Evolutionary conservation across 2,797 vertebrate genomes (phyloP).

Genomic region (Pygocentrus nattereri): DNA sequence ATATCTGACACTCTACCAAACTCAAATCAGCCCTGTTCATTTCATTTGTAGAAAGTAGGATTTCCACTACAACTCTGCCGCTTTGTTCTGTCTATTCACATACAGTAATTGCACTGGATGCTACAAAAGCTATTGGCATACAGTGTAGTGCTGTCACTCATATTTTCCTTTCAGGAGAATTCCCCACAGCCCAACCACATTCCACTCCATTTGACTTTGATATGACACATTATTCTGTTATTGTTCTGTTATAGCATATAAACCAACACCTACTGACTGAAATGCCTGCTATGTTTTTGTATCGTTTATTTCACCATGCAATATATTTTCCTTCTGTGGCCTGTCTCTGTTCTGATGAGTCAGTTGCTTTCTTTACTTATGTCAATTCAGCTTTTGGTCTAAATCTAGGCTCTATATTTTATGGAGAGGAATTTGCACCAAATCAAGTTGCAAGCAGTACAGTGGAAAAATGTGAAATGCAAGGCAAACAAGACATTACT

Average conservation of each 20-base stretch:
- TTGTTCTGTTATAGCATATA: neutral
- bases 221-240: conserved; percentile 2
- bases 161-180: neutral
- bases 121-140: conserved; percentile 3
- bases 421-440: neutral
- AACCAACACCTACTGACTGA: conserved; percentile 10
- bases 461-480: too few species aligned
- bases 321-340: neutral
- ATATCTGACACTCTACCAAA: neutral
- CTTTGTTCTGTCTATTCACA: neutral
- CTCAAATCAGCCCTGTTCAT: neutral
- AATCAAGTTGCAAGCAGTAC: neutral
- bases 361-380: neutral
- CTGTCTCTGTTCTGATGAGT: neutral
- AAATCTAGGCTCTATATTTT: neutral
- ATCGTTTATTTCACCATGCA: neutral
- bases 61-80: neutral
- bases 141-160: conserved; percentile 7
- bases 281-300: neutral
- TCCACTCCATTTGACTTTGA: conserved; percentile 11
- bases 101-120: neutral
- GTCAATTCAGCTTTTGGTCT: neutral
- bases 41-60: neutral
- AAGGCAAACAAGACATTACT: too few species aligned
- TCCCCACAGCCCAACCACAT: neutral